Evolutionary conservation across 1,140 invertebrate species (phyloP).

Genomic region (Drosophila tropicalis): DNA sequence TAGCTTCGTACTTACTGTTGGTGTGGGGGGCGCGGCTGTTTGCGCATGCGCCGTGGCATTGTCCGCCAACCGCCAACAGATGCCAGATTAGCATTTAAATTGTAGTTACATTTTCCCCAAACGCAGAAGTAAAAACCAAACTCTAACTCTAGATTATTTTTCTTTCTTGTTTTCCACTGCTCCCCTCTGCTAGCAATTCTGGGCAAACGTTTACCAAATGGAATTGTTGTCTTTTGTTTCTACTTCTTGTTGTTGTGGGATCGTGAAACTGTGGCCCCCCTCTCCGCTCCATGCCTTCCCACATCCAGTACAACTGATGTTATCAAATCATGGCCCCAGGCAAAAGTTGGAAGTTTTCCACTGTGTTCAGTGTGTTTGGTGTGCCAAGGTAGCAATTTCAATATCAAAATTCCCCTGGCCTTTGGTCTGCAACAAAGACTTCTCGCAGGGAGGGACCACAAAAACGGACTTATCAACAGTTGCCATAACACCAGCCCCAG

Average conservation of each 20-base stretch:
- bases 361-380: slow-evolving; percentile 31
- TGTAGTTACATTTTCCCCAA: slow-evolving; percentile 77
- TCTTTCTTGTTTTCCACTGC: slow-evolving; percentile 62
- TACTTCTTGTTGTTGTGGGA: slow-evolving; percentile 49
- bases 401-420: slow-evolving; percentile 76
- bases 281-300: slow-evolving; percentile 8
- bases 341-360: slow-evolving; percentile 70
- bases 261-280: slow-evolving; percentile 24
- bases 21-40: slow-evolving; percentile 63
- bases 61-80: slow-evolving; percentile 65
- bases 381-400: slow-evolving; percentile 77
- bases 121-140: slow-evolving; percentile 38
- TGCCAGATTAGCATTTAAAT: slow-evolving; percentile 80
- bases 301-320: slow-evolving; percentile 51
- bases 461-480: slow-evolving; percentile 41
- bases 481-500: not conserved
- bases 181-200: slow-evolving; percentile 42
- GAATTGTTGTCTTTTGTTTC: slow-evolving; percentile 75
- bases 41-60: slow-evolving; percentile 59
- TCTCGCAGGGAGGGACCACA: slow-evolving; percentile 32
- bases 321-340: slow-evolving; percentile 65
- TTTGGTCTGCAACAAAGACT: slow-evolving; percentile 63
- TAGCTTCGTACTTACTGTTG: not conserved
- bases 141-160: slow-evolving; percentile 71
- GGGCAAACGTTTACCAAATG: slow-evolving; percentile 74